Base-by-base conservation (phyloP, 2,888 invertebrate species). In the Himalopsyche kuldschensis region DNA sequence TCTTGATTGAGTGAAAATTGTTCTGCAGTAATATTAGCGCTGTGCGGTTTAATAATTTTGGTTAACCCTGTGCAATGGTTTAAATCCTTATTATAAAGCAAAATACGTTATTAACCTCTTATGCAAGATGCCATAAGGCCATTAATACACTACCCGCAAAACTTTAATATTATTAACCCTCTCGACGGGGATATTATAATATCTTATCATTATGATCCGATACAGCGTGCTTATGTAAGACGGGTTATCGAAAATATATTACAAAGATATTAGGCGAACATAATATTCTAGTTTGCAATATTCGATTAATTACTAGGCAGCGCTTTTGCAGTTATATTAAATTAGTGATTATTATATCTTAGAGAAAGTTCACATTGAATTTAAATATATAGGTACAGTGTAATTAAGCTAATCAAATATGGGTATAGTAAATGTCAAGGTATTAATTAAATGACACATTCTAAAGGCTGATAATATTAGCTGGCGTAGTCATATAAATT, bases 41-140 rank as follows among this genome's bases (percentile, higher is more conserved):
- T 55, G 1, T 4, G 6, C 8, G 15, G 20, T 5, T 27, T 5
- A 3, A 30, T 30, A 69, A 15, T 30, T 69, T 69, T 69, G 69
- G 69, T 24, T 10, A 4, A 27, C 27, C 27, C 69, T 69, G 69
- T 69, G 27, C 15, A 15, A 27, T 30, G 27, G 69, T 69, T 69
- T 69, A 69, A 69, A 69, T 69, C 69, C 69, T 69, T 69, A 69
- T 69, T 69, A 69, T 69, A 69, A 69, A 69, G 69, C 69, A 69
- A 69, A 69, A 69, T 69, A 69, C 69, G 69, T 69, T 69, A 69
- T 69, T 69, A 69, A 69, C 69, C 69, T 69, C 69, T 69, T 69
- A 69, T 69, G 69, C 69, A 69, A 69, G 69, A 69, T 69, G 69
- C 69, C 69, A 69, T 69, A 69, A 69, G 69, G 69, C 69, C 69